Conservation (phyloP, 2,797 vertebrate genomes). For the Valencia hispanica region DNA sequence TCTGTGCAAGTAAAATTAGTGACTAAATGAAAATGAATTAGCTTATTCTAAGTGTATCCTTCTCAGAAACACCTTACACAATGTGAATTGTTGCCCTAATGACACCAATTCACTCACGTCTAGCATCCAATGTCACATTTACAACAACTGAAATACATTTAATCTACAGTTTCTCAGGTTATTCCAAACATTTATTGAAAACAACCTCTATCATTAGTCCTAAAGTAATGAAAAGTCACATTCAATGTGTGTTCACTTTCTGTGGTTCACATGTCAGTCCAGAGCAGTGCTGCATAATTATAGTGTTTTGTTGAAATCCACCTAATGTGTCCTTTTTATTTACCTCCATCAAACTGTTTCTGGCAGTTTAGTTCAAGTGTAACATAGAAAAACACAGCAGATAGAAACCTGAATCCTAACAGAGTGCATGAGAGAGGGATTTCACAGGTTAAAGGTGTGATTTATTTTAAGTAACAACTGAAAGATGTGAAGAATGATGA, state of each 20-base stretch:
- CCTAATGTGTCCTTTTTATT: conserved; percentile 40
- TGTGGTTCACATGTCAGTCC: conserved; percentile 13
- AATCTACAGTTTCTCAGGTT: neutral
- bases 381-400: conserved; percentile 15
- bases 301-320: conserved; percentile 17
- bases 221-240: neutral
- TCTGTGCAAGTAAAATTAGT: conserved; percentile 7
- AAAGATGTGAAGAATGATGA: neutral
- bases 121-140: neutral
- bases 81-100: conserved; percentile 4
- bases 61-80: neutral
- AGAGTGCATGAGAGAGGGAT: conserved; percentile 6
- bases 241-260: conserved; percentile 14
- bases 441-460: conserved; percentile 6
- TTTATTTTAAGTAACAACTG: neutral
- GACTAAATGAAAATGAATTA: conserved; percentile 30
- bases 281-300: conserved; percentile 45
- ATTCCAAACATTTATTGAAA: neutral
- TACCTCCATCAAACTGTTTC: conserved; percentile 31
- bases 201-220: neutral
- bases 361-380: conserved; percentile 3
- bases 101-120: neutral
- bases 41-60: neutral
- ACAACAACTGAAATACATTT: neutral
- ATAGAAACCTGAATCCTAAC: conserved; percentile 8